These are phyloP conservation scores for Chunga burmeisteri DNA, from an alignment of 2,113 vertebrate genomes.

Conservation along the genomic window DNA sequence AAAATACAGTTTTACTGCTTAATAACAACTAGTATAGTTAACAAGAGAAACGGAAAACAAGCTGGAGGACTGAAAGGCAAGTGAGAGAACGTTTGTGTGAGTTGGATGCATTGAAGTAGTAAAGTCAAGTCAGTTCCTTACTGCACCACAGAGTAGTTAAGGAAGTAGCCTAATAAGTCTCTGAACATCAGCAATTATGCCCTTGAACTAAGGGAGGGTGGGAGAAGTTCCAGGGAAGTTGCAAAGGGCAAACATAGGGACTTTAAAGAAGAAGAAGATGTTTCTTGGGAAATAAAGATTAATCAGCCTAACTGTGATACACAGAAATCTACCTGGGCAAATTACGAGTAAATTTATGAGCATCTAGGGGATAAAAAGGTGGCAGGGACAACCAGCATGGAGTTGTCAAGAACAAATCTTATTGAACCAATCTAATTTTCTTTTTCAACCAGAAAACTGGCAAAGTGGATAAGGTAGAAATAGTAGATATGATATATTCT, in stretches of 20 bases:
- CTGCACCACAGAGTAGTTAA: neutral
- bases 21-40: neutral
- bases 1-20: neutral
- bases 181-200: neutral
- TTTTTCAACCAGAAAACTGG: neutral
- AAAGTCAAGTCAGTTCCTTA: neutral
- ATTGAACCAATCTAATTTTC: neutral
- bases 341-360: neutral
- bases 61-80: neutral
- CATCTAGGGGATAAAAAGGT: neutral
- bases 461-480: neutral
- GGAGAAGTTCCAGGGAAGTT: neutral
- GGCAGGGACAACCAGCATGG: neutral
- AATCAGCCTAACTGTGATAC: neutral
- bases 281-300: neutral
- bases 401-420: neutral
- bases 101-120: neutral
- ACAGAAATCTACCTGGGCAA: neutral
- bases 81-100: neutral
- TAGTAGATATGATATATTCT: neutral
- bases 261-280: neutral
- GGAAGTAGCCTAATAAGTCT: neutral
- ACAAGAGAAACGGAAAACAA: neutral
- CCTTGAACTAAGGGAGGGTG: neutral
- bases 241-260: neutral